These are phyloP conservation scores for Agrochola lychnidis DNA, from an alignment of 2,888 invertebrate species.

Conservation along the genomic window DNA sequence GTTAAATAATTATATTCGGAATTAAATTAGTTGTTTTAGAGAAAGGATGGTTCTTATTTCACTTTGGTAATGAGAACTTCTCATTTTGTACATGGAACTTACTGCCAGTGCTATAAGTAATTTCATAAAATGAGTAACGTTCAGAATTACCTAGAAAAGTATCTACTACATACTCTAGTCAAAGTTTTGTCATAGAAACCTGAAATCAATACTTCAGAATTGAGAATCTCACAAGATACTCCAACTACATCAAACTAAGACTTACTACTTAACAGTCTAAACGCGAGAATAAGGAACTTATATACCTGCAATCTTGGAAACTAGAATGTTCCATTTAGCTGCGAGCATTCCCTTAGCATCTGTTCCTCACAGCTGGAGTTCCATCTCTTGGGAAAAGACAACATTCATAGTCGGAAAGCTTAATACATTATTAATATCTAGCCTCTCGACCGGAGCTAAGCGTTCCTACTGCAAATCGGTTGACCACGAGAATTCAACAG, in stretches of 20 bases:
- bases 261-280: constrained; percentile 21
- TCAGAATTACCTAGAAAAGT: not conserved
- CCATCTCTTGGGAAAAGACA: constrained; percentile 46
- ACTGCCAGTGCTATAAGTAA: too few species aligned
- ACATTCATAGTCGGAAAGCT: constrained; percentile 40
- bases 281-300: constrained; percentile 16
- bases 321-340: constrained; percentile 49
- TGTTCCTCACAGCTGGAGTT: constrained; percentile 49
- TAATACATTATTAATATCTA: constrained; percentile 56
- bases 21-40: too few species aligned
- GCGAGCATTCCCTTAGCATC: constrained; percentile 51
- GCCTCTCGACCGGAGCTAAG: constrained; percentile 29
- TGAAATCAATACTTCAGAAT: constrained; percentile 8
- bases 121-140: not conserved
- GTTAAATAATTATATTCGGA: too few species aligned
- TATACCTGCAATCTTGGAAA: constrained; percentile 49
- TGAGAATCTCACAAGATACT: not conserved
- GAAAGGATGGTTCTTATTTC: too few species aligned
- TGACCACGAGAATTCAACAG: constrained; percentile 50
- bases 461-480: constrained; percentile 43
- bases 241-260: not conserved
- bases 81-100: too few species aligned
- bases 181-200: not conserved
- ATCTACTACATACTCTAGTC: not conserved
- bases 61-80: not conserved